phyloP scores from a whole-genome alignment of 2,797 vertebrate species.

The Mastacembelus armatus region DNA sequence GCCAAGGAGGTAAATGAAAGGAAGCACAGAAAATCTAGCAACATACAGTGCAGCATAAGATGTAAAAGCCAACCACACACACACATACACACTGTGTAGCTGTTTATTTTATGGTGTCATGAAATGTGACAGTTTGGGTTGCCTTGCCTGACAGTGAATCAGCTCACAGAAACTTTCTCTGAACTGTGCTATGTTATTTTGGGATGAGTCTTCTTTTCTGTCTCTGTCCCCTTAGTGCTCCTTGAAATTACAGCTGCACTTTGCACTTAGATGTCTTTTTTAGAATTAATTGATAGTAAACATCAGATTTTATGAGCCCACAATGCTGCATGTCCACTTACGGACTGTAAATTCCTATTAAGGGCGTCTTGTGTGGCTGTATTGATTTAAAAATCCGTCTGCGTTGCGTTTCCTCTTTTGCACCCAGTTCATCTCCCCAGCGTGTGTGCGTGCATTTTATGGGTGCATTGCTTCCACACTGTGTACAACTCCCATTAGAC shows the following conservation, averaged over 20 bases:
- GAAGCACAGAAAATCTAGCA: conserved; percentile 19
- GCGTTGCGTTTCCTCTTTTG: conserved; percentile 8
- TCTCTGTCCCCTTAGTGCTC: conserved; percentile 36
- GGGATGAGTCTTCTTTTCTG: conserved; percentile 19
- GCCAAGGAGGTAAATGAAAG: conserved; percentile 7
- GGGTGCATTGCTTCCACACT: conserved; percentile 31
- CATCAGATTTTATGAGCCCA: conserved; percentile 59
- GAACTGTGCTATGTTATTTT: conserved; percentile 41
- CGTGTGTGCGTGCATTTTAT: conserved; percentile 34
- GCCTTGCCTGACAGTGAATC: conserved; percentile 20
- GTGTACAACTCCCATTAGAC: conserved; percentile 23
- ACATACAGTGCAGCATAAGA: not conserved
- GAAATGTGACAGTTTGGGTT: conserved; percentile 47
- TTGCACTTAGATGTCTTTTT: conserved; percentile 31
- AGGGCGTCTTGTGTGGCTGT: conserved; percentile 40
- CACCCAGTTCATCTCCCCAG: not conserved
- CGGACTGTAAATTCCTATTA: conserved; percentile 54
- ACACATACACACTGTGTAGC: not conserved
- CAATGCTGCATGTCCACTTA: conserved; percentile 24
- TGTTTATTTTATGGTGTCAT: conserved; percentile 42
- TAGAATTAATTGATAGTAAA: conserved; percentile 62
- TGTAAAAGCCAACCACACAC: not conserved
- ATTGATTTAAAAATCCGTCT: conserved; percentile 53
- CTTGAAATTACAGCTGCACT: conserved; percentile 46
- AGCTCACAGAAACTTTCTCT: conserved; percentile 22